phyloP scores from a whole-genome alignment of 2,888 invertebrate species.

The Cerastis rubricosa region DNA sequence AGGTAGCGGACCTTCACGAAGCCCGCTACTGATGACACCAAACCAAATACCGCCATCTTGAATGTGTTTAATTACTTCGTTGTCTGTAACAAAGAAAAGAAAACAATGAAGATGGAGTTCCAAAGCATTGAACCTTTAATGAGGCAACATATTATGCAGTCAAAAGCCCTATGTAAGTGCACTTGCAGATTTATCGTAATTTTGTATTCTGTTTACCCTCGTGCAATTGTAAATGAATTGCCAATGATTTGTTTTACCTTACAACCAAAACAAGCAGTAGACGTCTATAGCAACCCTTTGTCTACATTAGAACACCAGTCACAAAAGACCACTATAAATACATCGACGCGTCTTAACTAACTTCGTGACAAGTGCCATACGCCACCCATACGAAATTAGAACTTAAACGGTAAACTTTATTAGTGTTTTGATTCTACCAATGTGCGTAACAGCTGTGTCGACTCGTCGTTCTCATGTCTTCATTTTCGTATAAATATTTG shows the following conservation, averaged over 20 bases:
- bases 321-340: slow-evolving; percentile 81
- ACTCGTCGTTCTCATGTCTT: slow-evolving; percentile 73
- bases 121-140: slow-evolving; percentile 28
- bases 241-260: slow-evolving; percentile 38
- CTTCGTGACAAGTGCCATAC: slow-evolving; percentile 84
- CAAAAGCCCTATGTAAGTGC: slow-evolving; percentile 14
- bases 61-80: slow-evolving; percentile 76
- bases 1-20: slow-evolving; percentile 97
- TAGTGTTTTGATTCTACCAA: slow-evolving; percentile 81
- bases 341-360: slow-evolving; percentile 71
- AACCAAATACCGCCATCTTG: slow-evolving; percentile 95
- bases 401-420: slow-evolving; percentile 84
- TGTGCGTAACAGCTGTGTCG: slow-evolving; percentile 83
- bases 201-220: slow-evolving; percentile 24
- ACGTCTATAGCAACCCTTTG: slow-evolving; percentile 61
- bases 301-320: slow-evolving; percentile 69
- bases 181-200: slow-evolving; percentile 17
- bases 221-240: slow-evolving; percentile 35
- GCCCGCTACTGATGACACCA: slow-evolving; percentile 97
- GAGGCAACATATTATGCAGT: slow-evolving; percentile 23
- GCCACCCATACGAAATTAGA: slow-evolving; percentile 85
- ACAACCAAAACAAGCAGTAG: slow-evolving; percentile 42
- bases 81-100: slow-evolving; percentile 75
- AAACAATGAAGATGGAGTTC: slow-evolving; percentile 9
- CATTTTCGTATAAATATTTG: slow-evolving; percentile 72